Evolutionary conservation across 2,888 invertebrate species (phyloP).

Genomic region (Homarus gammarus): DNA sequence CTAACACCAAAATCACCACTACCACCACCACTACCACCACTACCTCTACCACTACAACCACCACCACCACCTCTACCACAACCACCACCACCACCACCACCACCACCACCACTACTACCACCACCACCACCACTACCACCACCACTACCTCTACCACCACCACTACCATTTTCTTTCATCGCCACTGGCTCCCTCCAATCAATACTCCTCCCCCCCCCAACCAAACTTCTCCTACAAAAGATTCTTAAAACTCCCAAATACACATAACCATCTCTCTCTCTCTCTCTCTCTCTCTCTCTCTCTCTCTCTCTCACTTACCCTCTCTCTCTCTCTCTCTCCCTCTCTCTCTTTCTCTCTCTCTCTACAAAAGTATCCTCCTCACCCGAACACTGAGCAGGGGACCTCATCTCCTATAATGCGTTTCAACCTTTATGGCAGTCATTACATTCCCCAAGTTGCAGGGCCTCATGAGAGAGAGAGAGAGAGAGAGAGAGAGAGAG

Average conservation of each 20-base stretch:
- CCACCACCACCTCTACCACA: no score
- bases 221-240: background rate
- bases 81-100: no score
- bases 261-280: slow-evolving; percentile 18
- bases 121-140: no score
- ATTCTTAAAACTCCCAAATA: slow-evolving; percentile 3
- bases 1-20: no score
- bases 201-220: background rate
- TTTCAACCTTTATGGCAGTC: slow-evolving; percentile 4
- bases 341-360: background rate
- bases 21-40: no score
- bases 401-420: slow-evolving; percentile 4
- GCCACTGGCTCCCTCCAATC: background rate
- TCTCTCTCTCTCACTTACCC: no score
- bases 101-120: no score
- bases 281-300: no score
- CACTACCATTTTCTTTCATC: background rate
- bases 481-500: background rate
- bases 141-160: background rate
- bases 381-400: background rate
- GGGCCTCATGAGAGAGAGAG: background rate
- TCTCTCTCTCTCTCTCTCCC: background rate
- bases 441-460: background rate
- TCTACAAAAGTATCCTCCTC: background rate
- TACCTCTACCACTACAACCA: no score